Evolutionary conservation across 2,888 invertebrate species (phyloP), one percentile per base, ranked within the genome.

Genomic region (Drosophila paramelanica): DNA sequence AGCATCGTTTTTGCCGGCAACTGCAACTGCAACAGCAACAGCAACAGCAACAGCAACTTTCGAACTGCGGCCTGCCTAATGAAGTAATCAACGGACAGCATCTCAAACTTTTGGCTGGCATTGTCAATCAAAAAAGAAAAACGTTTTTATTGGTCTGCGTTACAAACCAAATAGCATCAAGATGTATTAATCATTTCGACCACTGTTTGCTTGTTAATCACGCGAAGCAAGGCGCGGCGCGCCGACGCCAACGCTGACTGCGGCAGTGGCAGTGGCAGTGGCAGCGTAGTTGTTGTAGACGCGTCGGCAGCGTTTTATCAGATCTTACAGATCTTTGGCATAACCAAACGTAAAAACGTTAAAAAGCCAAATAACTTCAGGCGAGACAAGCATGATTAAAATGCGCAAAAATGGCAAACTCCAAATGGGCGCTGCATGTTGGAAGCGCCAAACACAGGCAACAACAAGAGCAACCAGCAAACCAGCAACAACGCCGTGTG

Each of bases 141-240:
- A 75, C 84, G 84, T 88, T 88, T 87, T 87, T 87, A 81, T 84
- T 81, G 85, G 76, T 56, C 71, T 67, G 79, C 56, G 73, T 77
- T 89, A 87, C 88, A 84, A 87, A 79, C 69, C 77, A 89, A 86
- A 89, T 86, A 77, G 85, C 85, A 89, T 89, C 89, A 81, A 85
- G 88, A 89, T 86, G 85, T 86, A 86, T 86, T 89, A 89, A 86
- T 86, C 89, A 86, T 86, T 88, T 84, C 43, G 64, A 73, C 73
- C 75, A 77, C 58, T 77, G 73, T 67, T 64, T 41, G 60, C 39
- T 58, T 52, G 62, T 66, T 64, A 66, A 61, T 52, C 55, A 57
- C 39, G 33, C 25, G 8, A 45, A 4, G 45, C 14, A 25, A 33
- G 13, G 67, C 45, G 33, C 43, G 45, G 23, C 17, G 5, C 3